Conservation (phyloP, 1,140 invertebrate genomes). For the Pseudobourletiella spinata region DNA sequence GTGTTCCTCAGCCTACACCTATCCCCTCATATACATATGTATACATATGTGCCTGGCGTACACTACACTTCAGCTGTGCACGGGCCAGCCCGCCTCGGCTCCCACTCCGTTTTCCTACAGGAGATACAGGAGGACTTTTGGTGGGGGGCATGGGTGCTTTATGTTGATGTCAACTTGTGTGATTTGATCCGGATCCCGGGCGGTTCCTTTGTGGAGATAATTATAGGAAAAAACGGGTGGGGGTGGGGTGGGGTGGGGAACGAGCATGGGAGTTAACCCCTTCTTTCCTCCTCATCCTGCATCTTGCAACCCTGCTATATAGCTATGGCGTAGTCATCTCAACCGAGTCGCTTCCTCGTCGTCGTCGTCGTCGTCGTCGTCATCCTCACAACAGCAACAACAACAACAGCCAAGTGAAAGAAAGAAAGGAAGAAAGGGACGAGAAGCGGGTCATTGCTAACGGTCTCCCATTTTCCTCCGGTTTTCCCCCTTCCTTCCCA, state of each 20-base stretch:
- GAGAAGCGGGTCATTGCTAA: neutral
- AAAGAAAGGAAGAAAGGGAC: neutral
- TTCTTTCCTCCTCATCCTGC: neutral
- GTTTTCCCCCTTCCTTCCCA: neutral
- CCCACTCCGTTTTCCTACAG: too few species aligned
- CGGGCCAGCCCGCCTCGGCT: too few species aligned
- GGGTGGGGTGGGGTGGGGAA: too few species aligned
- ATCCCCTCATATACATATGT: too few species aligned
- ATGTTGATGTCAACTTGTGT: conserved; percentile 2
- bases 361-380: neutral
- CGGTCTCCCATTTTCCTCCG: conserved; percentile 1
- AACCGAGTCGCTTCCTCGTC: neutral
- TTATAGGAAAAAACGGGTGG: conserved; percentile 16
- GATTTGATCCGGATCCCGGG: conserved; percentile 10
- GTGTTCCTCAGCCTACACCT: too few species aligned
- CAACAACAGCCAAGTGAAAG: neutral
- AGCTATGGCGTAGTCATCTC: neutral
- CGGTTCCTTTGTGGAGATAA: conserved; percentile 14
- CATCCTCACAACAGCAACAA: neutral
- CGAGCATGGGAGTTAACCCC: neutral
- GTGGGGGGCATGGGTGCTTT: too few species aligned
- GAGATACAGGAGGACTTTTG: too few species aligned
- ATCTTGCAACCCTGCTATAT: neutral
- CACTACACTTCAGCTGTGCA: too few species aligned
- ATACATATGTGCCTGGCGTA: too few species aligned